These are phyloP conservation scores for Kryptopterus vitreolus DNA, from an alignment of 2,797 vertebrate species.

Conservation along the genomic window DNA sequence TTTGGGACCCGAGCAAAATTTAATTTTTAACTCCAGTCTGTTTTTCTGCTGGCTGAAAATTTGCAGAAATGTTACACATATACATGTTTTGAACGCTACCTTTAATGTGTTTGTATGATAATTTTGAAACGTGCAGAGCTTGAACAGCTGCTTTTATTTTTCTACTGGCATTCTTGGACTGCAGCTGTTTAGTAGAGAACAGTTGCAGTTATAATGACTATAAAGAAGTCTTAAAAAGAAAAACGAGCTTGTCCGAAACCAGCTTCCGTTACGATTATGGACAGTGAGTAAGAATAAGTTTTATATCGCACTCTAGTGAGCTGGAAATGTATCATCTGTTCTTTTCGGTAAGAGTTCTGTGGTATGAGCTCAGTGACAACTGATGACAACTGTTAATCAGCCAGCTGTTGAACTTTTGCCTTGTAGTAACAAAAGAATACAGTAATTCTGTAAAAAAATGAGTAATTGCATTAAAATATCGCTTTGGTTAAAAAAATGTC, in stretches of 20 bases:
- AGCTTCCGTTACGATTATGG: constrained; percentile 31
- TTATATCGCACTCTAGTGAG: constrained; percentile 16
- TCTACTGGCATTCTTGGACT: constrained; percentile 20
- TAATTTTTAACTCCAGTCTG: background rate
- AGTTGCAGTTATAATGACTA: constrained; percentile 27
- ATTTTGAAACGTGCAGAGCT: background rate
- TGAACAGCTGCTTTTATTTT: constrained; percentile 19
- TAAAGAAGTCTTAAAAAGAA: constrained; percentile 16
- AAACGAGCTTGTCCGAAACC: background rate
- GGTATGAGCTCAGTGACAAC: constrained; percentile 27
- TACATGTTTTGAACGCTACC: background rate
- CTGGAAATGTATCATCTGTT: constrained; percentile 18
- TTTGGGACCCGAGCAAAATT: background rate
- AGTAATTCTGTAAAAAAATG: no score
- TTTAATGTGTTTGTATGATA: background rate
- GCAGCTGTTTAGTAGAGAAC: constrained; percentile 22
- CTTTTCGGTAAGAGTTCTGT: background rate
- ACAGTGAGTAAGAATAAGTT: constrained; percentile 24
- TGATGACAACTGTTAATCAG: constrained; percentile 22
- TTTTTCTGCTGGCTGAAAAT: background rate
- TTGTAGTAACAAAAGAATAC: constrained; percentile 1
- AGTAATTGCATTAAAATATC: background rate
- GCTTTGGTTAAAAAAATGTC: constrained; percentile 1
- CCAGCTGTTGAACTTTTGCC: constrained; percentile 7
- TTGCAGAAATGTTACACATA: background rate